Conservation (phyloP, 2,113 vertebrate species). For the Todiramphus saurophagus region DNA sequence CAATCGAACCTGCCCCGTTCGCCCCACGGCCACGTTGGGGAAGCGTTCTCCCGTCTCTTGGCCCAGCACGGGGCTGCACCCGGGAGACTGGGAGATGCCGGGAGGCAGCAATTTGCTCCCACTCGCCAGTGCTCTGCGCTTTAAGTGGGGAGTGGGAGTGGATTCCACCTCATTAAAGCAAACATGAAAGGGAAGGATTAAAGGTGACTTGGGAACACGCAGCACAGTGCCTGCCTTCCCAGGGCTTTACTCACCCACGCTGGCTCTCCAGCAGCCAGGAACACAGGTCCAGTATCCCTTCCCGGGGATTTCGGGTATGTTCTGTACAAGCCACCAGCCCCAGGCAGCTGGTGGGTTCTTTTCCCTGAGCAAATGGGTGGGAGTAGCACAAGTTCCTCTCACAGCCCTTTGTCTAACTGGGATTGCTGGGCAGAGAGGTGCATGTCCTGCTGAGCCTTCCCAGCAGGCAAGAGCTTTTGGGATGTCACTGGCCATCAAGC, state of each 20-base stretch:
- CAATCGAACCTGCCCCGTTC: neutral
- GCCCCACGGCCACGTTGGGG: neutral
- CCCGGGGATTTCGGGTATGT: neutral
- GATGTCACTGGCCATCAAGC: neutral
- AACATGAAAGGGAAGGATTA: constrained; percentile 19
- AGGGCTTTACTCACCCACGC: neutral
- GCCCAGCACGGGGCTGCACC: neutral
- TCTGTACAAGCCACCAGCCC: neutral
- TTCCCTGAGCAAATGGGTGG: neutral
- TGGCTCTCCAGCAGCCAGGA: neutral
- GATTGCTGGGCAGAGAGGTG: neutral
- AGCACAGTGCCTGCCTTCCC: neutral
- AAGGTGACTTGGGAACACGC: neutral
- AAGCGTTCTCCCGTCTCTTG: neutral
- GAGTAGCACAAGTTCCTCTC: neutral
- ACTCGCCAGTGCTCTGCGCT: neutral
- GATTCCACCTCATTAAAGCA: neutral
- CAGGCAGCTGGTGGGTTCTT: neutral
- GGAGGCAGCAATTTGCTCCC: constrained; percentile 44
- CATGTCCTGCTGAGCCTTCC: neutral
- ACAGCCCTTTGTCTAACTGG: neutral
- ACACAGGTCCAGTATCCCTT: neutral
- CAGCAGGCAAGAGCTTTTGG: neutral
- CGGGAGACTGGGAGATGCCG: neutral
- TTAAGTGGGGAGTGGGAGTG: constrained; percentile 15